A percentile compares a stretch with the other conserved stretches of the same genome.
These are phyloP conservation scores for Caenorhabditis briggsae DNA, from an alignment of 1,140 invertebrate genomes.

Conservation along the genomic window DNA sequence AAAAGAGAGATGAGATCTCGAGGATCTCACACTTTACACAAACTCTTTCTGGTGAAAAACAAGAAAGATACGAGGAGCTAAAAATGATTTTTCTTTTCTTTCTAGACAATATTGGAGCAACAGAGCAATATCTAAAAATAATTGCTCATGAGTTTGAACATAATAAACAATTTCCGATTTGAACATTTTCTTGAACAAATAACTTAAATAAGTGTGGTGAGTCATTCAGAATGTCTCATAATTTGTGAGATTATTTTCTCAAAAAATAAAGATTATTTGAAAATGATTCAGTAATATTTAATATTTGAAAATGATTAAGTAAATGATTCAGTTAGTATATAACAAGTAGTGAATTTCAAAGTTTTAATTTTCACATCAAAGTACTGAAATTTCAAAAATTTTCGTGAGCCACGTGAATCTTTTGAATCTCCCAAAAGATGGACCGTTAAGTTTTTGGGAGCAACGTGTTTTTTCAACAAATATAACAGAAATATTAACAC, in stretches of 20 bases:
- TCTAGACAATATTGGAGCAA: background rate
- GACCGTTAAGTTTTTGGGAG: too few relatives aligned
- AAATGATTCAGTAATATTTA: too few relatives aligned
- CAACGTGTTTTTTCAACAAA: too few relatives aligned
- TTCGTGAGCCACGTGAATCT: too few relatives aligned
- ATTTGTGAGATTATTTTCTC: background rate
- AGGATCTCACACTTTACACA: conserved; percentile 19
- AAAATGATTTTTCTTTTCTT: conserved; percentile 20
- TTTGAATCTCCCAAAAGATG: too few relatives aligned
- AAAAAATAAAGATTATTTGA: too few relatives aligned
- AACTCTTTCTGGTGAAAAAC: conserved; percentile 26
- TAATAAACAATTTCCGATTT: background rate
- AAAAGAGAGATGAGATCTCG: background rate
- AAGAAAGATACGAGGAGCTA: conserved; percentile 46
- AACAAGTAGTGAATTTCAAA: too few relatives aligned
- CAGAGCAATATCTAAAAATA: background rate
- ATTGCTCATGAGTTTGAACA: background rate
- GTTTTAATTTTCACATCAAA: too few relatives aligned
- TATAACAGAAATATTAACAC: too few relatives aligned
- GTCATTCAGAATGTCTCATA: background rate
- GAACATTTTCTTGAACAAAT: background rate
- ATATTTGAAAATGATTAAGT: too few relatives aligned
- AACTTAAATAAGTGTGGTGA: background rate
- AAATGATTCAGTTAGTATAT: too few relatives aligned
- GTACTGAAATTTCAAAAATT: too few relatives aligned